Percentiles rank a stretch among this genome's conserved stretches.
Evolutionary conservation across 2,797 vertebrate species (phyloP).

Genomic region (Bryconaethiops microstoma): DNA sequence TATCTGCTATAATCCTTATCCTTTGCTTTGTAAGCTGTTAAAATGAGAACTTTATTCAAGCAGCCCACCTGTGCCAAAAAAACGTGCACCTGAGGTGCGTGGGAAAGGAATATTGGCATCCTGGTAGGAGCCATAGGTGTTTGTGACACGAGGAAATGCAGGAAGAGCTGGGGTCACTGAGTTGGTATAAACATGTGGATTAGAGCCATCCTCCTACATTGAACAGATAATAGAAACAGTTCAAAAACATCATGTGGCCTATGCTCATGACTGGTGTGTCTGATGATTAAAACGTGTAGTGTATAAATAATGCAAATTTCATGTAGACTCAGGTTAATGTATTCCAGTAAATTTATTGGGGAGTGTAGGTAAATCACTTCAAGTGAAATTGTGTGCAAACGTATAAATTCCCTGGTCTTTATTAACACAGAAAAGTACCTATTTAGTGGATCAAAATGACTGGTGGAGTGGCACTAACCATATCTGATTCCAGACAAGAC

Average conservation of each 20-base stretch:
- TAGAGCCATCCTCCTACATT: conserved; percentile 87
- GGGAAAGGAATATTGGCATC: conserved; percentile 98
- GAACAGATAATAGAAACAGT: not conserved
- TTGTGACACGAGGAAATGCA: conserved; percentile 90
- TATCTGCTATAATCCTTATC: not conserved
- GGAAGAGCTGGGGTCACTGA: conserved; percentile 88
- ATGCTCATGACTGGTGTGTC: not conserved
- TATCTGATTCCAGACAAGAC: conserved; percentile 93
- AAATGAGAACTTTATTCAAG: not conserved
- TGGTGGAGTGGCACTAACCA: conserved; percentile 73
- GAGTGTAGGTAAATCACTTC: not conserved
- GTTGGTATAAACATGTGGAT: conserved; percentile 87
- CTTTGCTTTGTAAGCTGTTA: not conserved
- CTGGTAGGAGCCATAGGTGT: conserved; percentile 95
- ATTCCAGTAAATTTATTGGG: too few species aligned
- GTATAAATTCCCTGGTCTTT: too few species aligned
- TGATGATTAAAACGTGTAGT: not conserved
- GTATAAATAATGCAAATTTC: not conserved
- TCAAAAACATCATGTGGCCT: not conserved
- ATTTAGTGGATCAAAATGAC: not conserved
- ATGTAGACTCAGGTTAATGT: not conserved
- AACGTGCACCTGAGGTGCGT: conserved; percentile 94
- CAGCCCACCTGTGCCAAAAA: conserved; percentile 88
- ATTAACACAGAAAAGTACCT: not conserved
- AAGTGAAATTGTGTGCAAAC: not conserved